These are phyloP conservation scores for Adelosebastes latens DNA, from an alignment of 2,797 vertebrate species.

Conservation along the genomic window DNA sequence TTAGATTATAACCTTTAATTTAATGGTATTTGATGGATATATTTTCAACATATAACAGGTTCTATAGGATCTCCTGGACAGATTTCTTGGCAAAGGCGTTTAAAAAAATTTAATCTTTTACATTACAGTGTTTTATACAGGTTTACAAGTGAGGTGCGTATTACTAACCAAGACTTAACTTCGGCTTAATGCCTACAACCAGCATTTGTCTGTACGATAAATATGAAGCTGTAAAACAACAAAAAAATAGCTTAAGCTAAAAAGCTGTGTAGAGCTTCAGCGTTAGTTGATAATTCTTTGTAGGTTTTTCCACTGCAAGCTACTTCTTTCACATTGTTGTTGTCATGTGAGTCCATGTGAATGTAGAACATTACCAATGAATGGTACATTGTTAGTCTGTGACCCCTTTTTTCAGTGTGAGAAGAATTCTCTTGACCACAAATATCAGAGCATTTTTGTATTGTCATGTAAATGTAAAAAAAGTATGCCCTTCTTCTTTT, in stretches of 20 bases:
- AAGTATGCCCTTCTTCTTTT: conserved; percentile 16
- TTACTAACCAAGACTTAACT: not conserved
- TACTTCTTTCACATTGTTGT: not conserved
- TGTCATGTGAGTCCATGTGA: not conserved
- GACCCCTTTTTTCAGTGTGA: conserved; percentile 37
- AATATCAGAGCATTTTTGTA: not conserved
- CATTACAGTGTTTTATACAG: not conserved
- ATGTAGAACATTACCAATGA: not conserved
- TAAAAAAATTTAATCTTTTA: no score
- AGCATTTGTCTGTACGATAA: not conserved
- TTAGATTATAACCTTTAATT: not conserved
- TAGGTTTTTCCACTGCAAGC: not conserved
- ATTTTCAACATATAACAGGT: not conserved
- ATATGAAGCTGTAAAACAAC: not conserved
- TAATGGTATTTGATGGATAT: not conserved
- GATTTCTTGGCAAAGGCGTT: not conserved
- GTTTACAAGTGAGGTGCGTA: not conserved
- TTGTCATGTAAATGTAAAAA: conserved; percentile 56
- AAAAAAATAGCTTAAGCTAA: not conserved
- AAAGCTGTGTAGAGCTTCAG: not conserved
- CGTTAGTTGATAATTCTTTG: not conserved
- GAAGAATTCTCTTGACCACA: conserved; percentile 28
- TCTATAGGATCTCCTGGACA: not conserved
- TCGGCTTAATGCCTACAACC: not conserved
- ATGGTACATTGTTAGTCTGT: conserved; percentile 38